phyloP scores from a whole-genome alignment of 2,888 invertebrate genomes.

The Parelbella ahira region DNA sequence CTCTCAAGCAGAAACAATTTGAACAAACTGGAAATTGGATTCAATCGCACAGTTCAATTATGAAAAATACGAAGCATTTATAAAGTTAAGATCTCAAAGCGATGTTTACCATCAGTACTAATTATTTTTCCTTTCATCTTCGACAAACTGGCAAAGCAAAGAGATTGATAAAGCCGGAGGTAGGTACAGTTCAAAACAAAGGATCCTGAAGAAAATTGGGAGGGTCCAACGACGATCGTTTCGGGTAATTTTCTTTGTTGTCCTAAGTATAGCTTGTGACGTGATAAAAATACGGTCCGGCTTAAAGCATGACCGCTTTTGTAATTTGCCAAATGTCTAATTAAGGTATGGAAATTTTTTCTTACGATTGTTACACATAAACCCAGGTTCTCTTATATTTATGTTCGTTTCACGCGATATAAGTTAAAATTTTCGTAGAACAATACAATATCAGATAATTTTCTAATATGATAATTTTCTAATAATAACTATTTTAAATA shows the following conservation, averaged over 20 bases:
- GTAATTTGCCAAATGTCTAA: neutral
- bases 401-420: too few species aligned
- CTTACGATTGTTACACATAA: too few species aligned
- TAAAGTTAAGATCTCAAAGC: slow-evolving; percentile 3
- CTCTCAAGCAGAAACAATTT: too few species aligned
- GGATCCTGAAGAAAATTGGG: slow-evolving; percentile 54
- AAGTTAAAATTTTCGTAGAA: too few species aligned
- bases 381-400: too few species aligned
- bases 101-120: slow-evolving; percentile 40
- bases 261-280: slow-evolving; percentile 31
- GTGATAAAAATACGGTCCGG: slow-evolving; percentile 10
- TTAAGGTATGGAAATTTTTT: too few species aligned
- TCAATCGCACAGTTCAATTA: neutral
- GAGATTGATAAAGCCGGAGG: slow-evolving; percentile 48
- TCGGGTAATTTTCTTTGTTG: slow-evolving; percentile 57
- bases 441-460: too few species aligned
- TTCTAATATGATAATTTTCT: too few species aligned
- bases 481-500: too few species aligned
- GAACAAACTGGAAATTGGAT: too few species aligned
- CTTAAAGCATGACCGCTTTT: slow-evolving; percentile 10
- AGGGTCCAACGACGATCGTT: slow-evolving; percentile 46
- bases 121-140: slow-evolving; percentile 64
- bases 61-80: neutral
- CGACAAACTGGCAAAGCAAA: slow-evolving; percentile 49
- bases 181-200: slow-evolving; percentile 51